Conservation (phyloP, 2,113 vertebrate genomes). For the Callospermophilus lateralis region DNA sequence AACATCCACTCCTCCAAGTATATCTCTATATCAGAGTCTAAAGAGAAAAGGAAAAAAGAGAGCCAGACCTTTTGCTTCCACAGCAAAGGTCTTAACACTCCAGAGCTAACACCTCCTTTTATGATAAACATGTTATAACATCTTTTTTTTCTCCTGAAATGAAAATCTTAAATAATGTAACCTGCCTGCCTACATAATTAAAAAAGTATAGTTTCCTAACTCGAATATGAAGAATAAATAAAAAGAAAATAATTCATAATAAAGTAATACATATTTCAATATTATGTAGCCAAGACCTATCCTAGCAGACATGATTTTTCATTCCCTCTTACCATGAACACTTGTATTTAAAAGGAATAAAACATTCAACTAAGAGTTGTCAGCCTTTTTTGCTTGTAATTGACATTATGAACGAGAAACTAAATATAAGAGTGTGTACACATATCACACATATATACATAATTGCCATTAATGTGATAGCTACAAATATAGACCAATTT, state of each 20-base stretch:
- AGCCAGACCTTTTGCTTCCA: background rate
- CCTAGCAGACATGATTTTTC: background rate
- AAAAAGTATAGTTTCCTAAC: background rate
- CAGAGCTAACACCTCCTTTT: background rate
- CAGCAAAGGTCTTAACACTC: background rate
- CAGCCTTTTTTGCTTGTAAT: background rate
- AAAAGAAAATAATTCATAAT: conserved; percentile 43
- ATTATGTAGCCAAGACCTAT: background rate
- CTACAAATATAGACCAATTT: background rate
- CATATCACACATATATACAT: background rate
- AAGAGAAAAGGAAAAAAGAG: background rate
- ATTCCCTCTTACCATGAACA: background rate
- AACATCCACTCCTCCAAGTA: background rate
- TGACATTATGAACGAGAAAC: background rate
- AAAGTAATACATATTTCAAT: background rate
- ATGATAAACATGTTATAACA: background rate
- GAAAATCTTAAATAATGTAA: conserved; percentile 7
- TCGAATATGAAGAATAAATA: background rate
- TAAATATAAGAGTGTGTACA: background rate
- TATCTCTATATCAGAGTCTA: background rate
- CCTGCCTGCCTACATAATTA: background rate
- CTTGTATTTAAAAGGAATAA: conserved; percentile 29
- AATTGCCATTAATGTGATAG: background rate
- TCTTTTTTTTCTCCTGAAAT: conserved; percentile 4
- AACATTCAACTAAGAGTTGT: background rate